Evolutionary conservation across 2,797 vertebrate genomes (phyloP), one percentile per base, ranked within the genome.

Genomic region (Ctenopoma multispine): DNA sequence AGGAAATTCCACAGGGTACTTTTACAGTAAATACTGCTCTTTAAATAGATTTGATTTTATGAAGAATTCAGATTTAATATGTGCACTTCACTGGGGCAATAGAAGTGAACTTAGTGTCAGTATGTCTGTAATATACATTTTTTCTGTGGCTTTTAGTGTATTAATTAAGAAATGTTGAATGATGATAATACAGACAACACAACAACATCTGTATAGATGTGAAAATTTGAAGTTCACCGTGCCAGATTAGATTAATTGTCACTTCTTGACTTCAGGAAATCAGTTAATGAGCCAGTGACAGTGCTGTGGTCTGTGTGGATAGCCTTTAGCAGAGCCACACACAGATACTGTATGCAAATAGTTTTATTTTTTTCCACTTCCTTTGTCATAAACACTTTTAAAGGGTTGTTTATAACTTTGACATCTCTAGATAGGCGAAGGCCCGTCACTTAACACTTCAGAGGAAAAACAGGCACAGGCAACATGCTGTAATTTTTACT

Each of bases 291-390:
- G 31, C 20, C 51, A 51, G 38, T 49, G 76, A 63, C 53, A 69
- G 59, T 43, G 31, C 18, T 72, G 82, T 83, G 73, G 85, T 87
- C 61, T 73, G 12, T 75, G 80, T 77, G 84, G 77, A 77, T 58
- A 36, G 66, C 41, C 15, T 23, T 63, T 44, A 41, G 53, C 3
- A 2, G 47, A 59, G 27, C 43, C 66, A 63, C 12, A 54, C n/a
- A n/a, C 51, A 7, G 43, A 34, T n/a, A 67, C 51, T 71, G 54
- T 53, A 36, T 18, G 36, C 50, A 70, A 17, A 55, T 6, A 62
- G 67, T 43, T 1, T 8, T 18, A 20, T 67, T 53, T 44, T 56
- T 76, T 29, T 61, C 79, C 72, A 75, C 76, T 83, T 82, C 80
- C 74, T 68, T 29, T 80, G 49, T 54, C 36, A 61, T 57, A 69